Conservation (phyloP, 1,140 invertebrate genomes). For the Dinoponera quadriceps region DNA sequence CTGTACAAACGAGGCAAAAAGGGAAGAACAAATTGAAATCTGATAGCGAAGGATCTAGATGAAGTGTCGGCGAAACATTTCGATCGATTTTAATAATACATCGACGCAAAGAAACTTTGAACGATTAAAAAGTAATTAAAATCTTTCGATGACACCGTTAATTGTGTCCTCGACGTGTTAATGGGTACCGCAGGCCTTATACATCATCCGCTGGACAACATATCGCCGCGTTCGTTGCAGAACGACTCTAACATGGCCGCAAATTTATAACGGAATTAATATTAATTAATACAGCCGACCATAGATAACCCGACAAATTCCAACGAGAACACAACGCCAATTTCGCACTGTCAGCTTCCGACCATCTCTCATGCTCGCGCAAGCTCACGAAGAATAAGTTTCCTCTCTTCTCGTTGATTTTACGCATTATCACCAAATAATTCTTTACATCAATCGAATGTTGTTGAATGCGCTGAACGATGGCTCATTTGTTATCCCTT, state of each 20-base stretch:
- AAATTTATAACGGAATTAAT: conserved; percentile 73
- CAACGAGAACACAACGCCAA: conserved; percentile 22
- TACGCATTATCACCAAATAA: conserved; percentile 29
- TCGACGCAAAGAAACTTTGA: background rate
- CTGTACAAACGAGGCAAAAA: background rate
- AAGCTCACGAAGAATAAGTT: conserved; percentile 32
- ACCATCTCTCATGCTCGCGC: conserved; percentile 33
- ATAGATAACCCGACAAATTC: conserved; percentile 65
- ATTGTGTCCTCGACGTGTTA: conserved; percentile 39
- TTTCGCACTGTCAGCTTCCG: conserved; percentile 35
- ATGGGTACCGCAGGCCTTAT: conserved; percentile 37
- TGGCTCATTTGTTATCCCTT: background rate
- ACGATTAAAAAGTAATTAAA: conserved; percentile 52
- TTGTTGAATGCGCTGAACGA: background rate
- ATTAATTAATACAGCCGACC: conserved; percentile 66
- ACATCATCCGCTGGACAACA: conserved; percentile 30
- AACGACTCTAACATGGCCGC: conserved; percentile 54
- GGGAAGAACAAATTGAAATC: background rate
- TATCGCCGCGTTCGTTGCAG: conserved; percentile 24
- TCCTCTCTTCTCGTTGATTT: conserved; percentile 32
- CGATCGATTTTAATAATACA: background rate
- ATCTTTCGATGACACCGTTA: conserved; percentile 48
- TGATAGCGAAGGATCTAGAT: background rate
- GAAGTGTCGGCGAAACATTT: background rate
- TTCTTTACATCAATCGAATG: conserved; percentile 20